phyloP scores from a whole-genome alignment of 2,797 vertebrate species.

The Zalophus californianus region DNA sequence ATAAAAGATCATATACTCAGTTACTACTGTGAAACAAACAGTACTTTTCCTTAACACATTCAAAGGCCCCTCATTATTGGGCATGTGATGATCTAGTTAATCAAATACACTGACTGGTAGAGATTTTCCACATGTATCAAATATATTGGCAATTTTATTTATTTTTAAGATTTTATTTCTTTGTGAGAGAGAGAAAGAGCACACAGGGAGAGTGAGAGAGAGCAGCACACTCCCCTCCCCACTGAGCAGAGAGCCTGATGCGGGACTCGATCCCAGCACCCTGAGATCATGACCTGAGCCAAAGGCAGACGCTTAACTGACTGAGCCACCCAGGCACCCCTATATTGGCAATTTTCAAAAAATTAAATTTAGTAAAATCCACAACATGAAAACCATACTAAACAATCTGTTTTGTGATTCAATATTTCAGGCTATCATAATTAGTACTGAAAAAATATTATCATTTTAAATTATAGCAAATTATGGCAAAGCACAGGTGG shows the following conservation, averaged over 20 bases:
- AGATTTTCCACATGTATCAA: conserved; percentile 23
- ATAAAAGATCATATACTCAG: conserved; percentile 50
- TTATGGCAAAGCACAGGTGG: background rate
- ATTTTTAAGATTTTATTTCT: too few relatives aligned
- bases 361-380: conserved; percentile 34
- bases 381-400: conserved; percentile 1
- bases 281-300: too few relatives aligned
- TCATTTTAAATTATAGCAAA: conserved; percentile 51
- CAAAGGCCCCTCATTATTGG: background rate
- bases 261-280: too few relatives aligned
- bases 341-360: background rate
- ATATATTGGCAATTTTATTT: background rate
- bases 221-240: too few relatives aligned
- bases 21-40: conserved; percentile 29
- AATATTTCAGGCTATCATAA: conserved; percentile 43
- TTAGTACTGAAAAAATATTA: conserved; percentile 14
- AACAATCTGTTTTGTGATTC: conserved; percentile 51
- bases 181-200: too few relatives aligned
- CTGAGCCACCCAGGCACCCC: background rate
- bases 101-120: background rate
- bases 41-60: background rate
- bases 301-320: rapidly evolving
- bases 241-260: too few relatives aligned
- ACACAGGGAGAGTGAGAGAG: too few relatives aligned
- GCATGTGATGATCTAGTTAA: background rate